Evolutionary conservation across 2,888 invertebrate genomes (phyloP), one percentile per base, ranked within the genome.

Genomic region (Cryptocephalus primarius): DNA sequence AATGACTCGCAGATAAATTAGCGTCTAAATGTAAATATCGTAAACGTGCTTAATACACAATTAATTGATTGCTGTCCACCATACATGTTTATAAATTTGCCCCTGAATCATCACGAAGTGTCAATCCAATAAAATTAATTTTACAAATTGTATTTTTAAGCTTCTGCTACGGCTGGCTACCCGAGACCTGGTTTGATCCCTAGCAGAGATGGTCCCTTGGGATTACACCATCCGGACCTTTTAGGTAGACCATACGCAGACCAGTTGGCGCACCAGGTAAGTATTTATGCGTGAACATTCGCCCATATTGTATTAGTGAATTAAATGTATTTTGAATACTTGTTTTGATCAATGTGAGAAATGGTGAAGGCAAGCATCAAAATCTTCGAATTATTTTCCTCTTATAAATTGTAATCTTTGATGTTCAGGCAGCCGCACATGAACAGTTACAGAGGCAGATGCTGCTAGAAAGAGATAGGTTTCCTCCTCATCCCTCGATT

Each of bases 361-460:
- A 22, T 22, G 22, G 22, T 22, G 22, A 22, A 22, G 22, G 22
- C 22, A 22, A 22, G 22, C 22, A 22, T 22, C 22, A 22, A 22
- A 22, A 22, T 22, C 22, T 22, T 22, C 22, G 22, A 22, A 22
- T 22, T 22, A 22, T 22, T 22, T 22, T 22, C 6, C 22, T 22
- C 3, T 41, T 41, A 32, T 44, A 44, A 46, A 39, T 32, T 41
- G 36, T 48, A 33, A 42, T 50, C 47, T 49, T 48, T 50, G 47
- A 49, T 57, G 47, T 75, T 59, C 80, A 85, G 69, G 81, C 79
- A 55, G 85, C 83, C 34, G 88, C 88, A 53, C 88, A 89, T 64
- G 90, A 90, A 69, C 88, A 88, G 66, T 72, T 90, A 53, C 88
- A 89, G 70, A 78, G 90, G 55, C 89, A 90, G 65, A 75, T 90